phyloP scores from a whole-genome alignment of 2,888 invertebrate genomes.

The Theretra japonica region DNA sequence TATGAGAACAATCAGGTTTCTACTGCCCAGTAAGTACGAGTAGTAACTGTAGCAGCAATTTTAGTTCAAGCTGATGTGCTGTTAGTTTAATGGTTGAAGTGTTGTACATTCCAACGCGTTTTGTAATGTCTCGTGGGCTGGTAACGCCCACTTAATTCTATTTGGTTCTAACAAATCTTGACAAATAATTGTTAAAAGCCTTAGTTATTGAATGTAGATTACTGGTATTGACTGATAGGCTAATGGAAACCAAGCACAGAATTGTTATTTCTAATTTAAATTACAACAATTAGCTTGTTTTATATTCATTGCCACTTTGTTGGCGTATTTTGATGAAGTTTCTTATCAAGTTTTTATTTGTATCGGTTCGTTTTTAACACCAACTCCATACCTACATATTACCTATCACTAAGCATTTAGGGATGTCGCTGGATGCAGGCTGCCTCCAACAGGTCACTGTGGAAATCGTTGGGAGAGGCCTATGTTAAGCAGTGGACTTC shows the following conservation, averaged over 20 bases:
- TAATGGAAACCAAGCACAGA: neutral
- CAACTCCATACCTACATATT: neutral
- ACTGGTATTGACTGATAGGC: neutral
- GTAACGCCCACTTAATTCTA: slow-evolving; percentile 1
- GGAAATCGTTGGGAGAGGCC: too few relatives aligned
- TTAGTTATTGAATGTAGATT: neutral
- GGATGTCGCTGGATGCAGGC: too few relatives aligned
- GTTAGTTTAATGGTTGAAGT: neutral
- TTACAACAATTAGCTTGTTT: too few relatives aligned
- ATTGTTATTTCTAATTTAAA: neutral
- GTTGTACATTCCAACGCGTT: neutral
- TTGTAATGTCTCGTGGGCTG: neutral
- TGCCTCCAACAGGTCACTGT: too few relatives aligned
- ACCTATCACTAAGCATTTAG: too few relatives aligned
- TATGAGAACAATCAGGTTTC: neutral
- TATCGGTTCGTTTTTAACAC: too few relatives aligned
- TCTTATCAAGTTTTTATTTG: too few relatives aligned
- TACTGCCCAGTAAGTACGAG: neutral
- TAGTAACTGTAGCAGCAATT: neutral
- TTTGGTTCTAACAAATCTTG: slow-evolving; percentile 1
- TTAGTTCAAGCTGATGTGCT: neutral
- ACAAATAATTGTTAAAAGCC: neutral
- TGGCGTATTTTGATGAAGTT: too few relatives aligned
- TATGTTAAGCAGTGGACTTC: too few relatives aligned
- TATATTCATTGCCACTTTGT: too few relatives aligned